Base-by-base conservation (phyloP, 2,888 invertebrate genomes). In the Caenorhabditis becei region DNA sequence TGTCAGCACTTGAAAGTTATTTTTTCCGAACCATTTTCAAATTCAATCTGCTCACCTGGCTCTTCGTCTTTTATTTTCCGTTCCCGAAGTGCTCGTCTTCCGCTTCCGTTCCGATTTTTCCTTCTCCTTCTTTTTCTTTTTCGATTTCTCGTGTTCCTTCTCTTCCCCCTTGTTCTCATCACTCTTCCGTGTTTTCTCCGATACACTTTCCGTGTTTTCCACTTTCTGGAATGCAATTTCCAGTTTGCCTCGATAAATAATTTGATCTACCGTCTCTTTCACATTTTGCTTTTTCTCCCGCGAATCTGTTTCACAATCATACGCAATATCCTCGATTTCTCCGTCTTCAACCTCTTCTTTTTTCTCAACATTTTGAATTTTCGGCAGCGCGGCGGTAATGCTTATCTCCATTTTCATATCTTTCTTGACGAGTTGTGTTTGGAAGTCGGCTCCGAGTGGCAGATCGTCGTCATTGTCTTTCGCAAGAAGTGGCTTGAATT, bases 321-420 rank as follows among this genome's bases (percentile, higher is more conserved):
- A 59, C 5, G 24, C 61, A 44, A 32, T 44, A n/a, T 77, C 72
- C 28, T 54, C 79, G 16, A 79, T 67, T 51, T 72, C 79, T 5
- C 79, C 72, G 18, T 72, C 79, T 26, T 72, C 79, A 3, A 67
- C 20, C 7, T 72, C 72, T 20, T 59, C 24, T 14, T 28, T 35
- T 59, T 66, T 32, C 18, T 54, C 63, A 14, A 35, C 28, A 10
- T 7, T 32, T 32, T 4, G 32, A 32, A 32, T 32, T 37, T 32
- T 10, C 20, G 70, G 70, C n/a, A 65, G 20, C n/a, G 37, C 47
- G 8, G 71, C 53, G 4, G 44, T 47, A 28, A 79, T 72, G 14
- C 47, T 32, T 8, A 72, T 54, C 24, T 51, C 28, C 23, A 66
- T 23, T 35, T 72, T 62, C 10, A 11, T 37, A 2, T 72, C 78